Base-by-base conservation (phyloP, 2,888 invertebrate genomes). In the Taphrorychus bicolor region DNA sequence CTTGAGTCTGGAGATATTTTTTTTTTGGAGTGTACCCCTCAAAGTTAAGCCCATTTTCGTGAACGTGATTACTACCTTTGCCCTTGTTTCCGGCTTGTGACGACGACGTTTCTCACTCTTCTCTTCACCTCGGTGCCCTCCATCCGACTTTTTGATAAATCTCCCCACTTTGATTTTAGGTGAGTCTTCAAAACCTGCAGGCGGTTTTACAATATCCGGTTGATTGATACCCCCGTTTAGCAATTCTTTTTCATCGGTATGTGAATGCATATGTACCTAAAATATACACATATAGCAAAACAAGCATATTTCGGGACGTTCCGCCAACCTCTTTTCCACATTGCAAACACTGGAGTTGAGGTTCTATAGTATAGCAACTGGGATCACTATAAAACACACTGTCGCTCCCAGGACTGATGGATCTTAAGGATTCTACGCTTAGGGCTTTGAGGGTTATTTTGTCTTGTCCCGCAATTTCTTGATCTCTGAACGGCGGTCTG, bases 351-450 rank as follows among this genome's bases (percentile, higher is more conserved):
- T 92, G 92, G 0, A 89, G 87, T 70, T 80, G 77, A 64, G 85
- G 85, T 49, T 51, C 72, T 0, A 85, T 83, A 0, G 53, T 58
- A 75, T 87, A 87, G 51, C 86, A 85, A 68, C 87, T 87, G n/a
- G 84, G 88, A 80, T 93, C 93, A 77, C 93, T 93, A 83, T 93
- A 94, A 83, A 95, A 95, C 21, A 95, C 94, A 64, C 93, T 94
- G 81, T 95, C 94, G 72, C 94, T 94, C 19, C 95, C 94, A 2
- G 94, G 94, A 76, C 94, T 94, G 42, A 92, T 93, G n/a, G 94
- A 94, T 53, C 94, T 87, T 59, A 95, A 83, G 0, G 94, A 94
- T 82, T 95, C 95, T 51, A 93, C 92, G 74, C 94, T 94, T 67
- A 93, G 86, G 7, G 94, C 93, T 83, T 94, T 94, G 59, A 92